Percentiles rank a stretch among this genome's conserved stretches.
phyloP scores from a whole-genome alignment of 2,888 invertebrate genomes.

The Poecilobothrus nobilitatus region DNA sequence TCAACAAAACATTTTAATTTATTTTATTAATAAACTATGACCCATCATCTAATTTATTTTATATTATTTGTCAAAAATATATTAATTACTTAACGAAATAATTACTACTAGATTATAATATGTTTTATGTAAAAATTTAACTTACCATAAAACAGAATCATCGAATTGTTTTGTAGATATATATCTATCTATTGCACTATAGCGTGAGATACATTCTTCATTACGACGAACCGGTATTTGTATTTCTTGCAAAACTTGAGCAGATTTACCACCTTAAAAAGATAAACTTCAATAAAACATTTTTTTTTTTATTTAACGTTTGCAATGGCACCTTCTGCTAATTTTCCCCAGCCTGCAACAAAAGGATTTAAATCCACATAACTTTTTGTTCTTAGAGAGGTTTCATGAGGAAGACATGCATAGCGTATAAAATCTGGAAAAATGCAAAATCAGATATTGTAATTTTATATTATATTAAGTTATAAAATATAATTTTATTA shows the following conservation, averaged over 20 bases:
- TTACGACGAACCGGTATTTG: slow-evolving; percentile 62
- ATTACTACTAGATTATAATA: too few relatives aligned
- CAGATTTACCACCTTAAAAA: slow-evolving; percentile 56
- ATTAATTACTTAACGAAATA: too few relatives aligned
- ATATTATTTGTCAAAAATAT: too few relatives aligned
- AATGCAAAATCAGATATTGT: too few relatives aligned
- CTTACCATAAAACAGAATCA: not conserved
- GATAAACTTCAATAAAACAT: slow-evolving; percentile 15
- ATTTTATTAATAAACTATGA: too few relatives aligned
- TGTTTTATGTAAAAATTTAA: too few relatives aligned
- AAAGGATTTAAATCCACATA: slow-evolving; percentile 55
- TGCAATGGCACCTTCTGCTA: slow-evolving; percentile 29
- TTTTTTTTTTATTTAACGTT: not conserved
- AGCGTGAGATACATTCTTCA: slow-evolving; percentile 48
- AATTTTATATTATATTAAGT: too few relatives aligned
- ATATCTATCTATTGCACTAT: slow-evolving; percentile 29
- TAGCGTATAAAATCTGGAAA: slow-evolving; percentile 57
- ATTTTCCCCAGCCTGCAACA: slow-evolving; percentile 57
- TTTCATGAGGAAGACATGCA: slow-evolving; percentile 62
- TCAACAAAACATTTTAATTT: too few relatives aligned
- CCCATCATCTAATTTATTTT: too few relatives aligned
- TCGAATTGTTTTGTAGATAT: slow-evolving; percentile 38
- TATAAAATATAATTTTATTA: too few relatives aligned
- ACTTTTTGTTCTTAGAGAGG: slow-evolving; percentile 47
- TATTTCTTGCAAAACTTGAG: slow-evolving; percentile 56